Evolutionary conservation across 2,113 vertebrate species (phyloP).

Genomic region (Accipiter virgatus): DNA sequence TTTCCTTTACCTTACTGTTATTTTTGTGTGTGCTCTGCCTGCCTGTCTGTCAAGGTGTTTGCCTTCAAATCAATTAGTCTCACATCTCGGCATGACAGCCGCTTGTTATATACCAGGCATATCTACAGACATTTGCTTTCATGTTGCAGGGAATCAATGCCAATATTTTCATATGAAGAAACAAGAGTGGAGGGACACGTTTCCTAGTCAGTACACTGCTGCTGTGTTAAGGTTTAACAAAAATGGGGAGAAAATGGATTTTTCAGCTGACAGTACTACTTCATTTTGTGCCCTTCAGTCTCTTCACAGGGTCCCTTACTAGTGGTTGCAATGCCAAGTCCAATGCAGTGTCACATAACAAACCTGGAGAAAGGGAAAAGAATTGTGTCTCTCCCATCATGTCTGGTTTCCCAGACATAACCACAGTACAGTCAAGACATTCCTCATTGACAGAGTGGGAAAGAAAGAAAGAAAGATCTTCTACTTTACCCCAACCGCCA

Average conservation of each 20-base stretch:
- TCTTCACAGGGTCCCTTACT: neutral
- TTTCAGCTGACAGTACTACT: neutral
- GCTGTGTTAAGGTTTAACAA: neutral
- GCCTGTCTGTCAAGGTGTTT: constrained; percentile 22
- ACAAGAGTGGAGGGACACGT: neutral
- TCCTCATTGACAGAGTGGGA: neutral
- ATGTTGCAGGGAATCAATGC: neutral
- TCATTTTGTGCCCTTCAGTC: neutral
- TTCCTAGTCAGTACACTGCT: neutral
- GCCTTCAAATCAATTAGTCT: neutral
- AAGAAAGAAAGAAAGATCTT: neutral
- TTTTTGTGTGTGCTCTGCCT: neutral
- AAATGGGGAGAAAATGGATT: neutral
- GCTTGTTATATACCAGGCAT: neutral
- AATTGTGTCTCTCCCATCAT: neutral
- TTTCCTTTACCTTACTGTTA: neutral
- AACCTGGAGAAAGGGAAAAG: neutral
- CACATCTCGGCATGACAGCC: neutral
- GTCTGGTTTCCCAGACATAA: neutral
- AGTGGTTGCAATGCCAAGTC: neutral
- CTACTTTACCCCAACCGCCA: neutral
- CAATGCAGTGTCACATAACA: neutral
- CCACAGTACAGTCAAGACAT: neutral
- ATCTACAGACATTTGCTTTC: constrained; percentile 24
- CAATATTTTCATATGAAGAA: constrained; percentile 32